phyloP scores from a whole-genome alignment of 23 tunicate genomes.

The Ascidia mentula region DNA sequence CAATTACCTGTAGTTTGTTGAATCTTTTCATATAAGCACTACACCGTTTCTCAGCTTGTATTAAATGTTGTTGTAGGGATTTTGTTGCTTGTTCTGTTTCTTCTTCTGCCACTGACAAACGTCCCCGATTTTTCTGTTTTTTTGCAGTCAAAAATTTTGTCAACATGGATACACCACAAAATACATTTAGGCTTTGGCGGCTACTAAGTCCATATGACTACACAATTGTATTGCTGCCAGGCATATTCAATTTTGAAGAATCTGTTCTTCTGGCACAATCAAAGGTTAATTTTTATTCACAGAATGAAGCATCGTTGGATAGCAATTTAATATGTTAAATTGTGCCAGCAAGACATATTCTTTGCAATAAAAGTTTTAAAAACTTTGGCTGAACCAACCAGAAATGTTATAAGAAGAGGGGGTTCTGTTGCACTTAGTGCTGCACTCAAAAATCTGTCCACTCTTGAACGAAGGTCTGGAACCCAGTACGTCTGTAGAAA shows the following conservation, averaged over 20 bases:
- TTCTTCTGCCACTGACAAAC: constrained; percentile 70
- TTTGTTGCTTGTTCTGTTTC: constrained; percentile 55
- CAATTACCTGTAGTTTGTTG: constrained; percentile 84
- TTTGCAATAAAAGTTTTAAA: too few species aligned
- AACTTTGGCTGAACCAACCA: constrained; percentile 67
- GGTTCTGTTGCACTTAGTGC: constrained; percentile 86
- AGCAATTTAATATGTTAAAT: too few species aligned
- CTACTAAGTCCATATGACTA: too few species aligned
- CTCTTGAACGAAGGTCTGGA: constrained; percentile 89
- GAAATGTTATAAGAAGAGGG: constrained; percentile 71
- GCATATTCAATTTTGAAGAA: too few species aligned
- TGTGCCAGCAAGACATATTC: too few species aligned
- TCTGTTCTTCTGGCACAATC: too few species aligned
- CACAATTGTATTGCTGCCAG: too few species aligned
- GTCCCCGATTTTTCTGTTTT: constrained; percentile 83
- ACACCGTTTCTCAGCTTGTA: constrained; percentile 92
- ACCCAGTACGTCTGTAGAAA: constrained; percentile 84
- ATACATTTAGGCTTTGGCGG: too few species aligned
- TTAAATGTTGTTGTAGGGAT: constrained; percentile 61
- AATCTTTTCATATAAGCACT: constrained; percentile 92
- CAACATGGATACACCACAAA: too few species aligned
- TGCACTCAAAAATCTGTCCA: constrained; percentile 80
- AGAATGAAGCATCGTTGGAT: too few species aligned
- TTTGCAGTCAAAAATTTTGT: too few species aligned
- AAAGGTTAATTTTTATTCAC: too few species aligned